Conservation (phyloP, 1,140 invertebrate species). For the Aphaenogaster rudis region DNA sequence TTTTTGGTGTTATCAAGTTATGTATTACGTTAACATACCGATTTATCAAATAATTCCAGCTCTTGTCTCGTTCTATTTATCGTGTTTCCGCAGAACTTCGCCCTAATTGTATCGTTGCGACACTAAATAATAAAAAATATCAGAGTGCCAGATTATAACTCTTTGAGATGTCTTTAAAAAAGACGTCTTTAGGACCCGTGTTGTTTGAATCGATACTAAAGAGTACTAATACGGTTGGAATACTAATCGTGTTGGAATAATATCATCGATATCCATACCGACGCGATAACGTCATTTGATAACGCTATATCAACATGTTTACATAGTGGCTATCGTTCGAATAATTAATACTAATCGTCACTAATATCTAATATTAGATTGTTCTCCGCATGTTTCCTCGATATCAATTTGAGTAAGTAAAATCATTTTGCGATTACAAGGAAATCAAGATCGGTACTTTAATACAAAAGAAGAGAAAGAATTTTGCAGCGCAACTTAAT, state of each 20-base stretch:
- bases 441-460: neutral
- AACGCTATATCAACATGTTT: slow-evolving; percentile 28
- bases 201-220: neutral
- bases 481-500: neutral
- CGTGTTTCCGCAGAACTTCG: no score
- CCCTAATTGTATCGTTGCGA: no score
- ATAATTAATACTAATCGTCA: slow-evolving; percentile 24
- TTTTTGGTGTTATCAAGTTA: no score
- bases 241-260: neutral
- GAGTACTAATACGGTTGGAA: slow-evolving; percentile 11
- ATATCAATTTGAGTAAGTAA: neutral
- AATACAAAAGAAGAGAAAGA: neutral
- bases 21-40: no score
- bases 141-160: neutral
- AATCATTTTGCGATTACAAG: neutral
- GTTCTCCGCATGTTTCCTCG: neutral
- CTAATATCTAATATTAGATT: slow-evolving; percentile 21
- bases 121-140: no score
- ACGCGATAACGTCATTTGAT: neutral
- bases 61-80: no score
- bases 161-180: neutral
- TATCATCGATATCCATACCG: slow-evolving; percentile 1
- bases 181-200: neutral
- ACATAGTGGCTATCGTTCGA: neutral
- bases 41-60: no score